A percentile compares a stretch with the other conserved stretches of the same genome.
Conservation (phyloP, 2,797 vertebrate genomes). For the Channallabes apus region DNA sequence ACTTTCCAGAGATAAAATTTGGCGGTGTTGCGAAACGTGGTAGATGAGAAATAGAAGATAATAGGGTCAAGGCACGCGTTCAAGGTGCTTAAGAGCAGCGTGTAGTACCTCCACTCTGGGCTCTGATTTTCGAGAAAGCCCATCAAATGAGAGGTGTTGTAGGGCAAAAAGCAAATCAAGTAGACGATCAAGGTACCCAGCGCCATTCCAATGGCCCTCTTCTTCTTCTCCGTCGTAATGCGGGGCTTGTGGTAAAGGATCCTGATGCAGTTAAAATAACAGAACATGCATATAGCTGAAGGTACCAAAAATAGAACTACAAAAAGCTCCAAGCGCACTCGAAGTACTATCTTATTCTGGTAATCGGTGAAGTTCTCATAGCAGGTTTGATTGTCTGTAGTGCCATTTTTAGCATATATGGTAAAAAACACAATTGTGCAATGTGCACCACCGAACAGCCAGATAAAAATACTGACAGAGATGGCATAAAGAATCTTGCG, state of each 20-base stretch:
- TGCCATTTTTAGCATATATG: slow-evolving; percentile 41
- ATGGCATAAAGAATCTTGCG: slow-evolving; percentile 57
- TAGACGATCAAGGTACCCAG: slow-evolving; percentile 75
- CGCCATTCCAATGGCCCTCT: slow-evolving; percentile 78
- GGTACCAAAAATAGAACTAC: slow-evolving; percentile 75
- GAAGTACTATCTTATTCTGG: slow-evolving; percentile 63
- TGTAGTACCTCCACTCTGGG: slow-evolving; percentile 71
- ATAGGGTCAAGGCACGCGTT: slow-evolving; percentile 82
- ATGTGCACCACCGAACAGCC: slow-evolving; percentile 60
- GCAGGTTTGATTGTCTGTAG: slow-evolving; percentile 53
- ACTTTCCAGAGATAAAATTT: slow-evolving; percentile 31
- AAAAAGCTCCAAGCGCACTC: slow-evolving; percentile 74
- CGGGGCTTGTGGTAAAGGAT: slow-evolving; percentile 69
- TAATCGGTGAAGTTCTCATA: slow-evolving; percentile 71
- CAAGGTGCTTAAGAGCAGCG: slow-evolving; percentile 75
- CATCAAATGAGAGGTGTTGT: slow-evolving; percentile 75
- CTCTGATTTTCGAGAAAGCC: slow-evolving; percentile 64
- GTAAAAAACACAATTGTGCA: slow-evolving; percentile 60
- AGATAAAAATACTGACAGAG: slow-evolving; percentile 53
- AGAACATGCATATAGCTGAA: slow-evolving; percentile 73
- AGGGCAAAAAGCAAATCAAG: slow-evolving; percentile 78
- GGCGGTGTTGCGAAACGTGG: slow-evolving; percentile 56
- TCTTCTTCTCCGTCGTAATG: slow-evolving; percentile 70
- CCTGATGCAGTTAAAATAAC: slow-evolving; percentile 73
- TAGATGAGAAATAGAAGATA: slow-evolving; percentile 73